Evolutionary conservation across 2,888 invertebrate species (phyloP), one percentile per base, ranked within the genome.

Genomic region (Lottia scabra): DNA sequence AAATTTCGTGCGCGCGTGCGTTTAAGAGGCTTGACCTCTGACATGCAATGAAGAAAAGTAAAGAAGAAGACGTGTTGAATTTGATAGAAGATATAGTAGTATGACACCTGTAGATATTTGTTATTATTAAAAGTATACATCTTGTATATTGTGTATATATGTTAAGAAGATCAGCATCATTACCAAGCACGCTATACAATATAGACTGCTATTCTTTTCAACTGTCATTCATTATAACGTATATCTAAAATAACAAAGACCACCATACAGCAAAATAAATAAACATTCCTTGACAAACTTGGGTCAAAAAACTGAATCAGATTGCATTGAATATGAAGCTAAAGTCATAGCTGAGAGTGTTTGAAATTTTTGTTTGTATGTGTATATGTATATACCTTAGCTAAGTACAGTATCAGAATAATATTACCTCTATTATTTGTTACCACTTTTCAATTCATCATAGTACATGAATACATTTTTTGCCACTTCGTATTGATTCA

Each of bases 1-100:
- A 56, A 23, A 23, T 19, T 56, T 56, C 56, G 56, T 56, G 56
- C 56, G 56, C 56, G 56, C 56, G 56, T 56, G 56, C 56, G 56
- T 56, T 56, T 56, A 23, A 56, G 56, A 56, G 23, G 19, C 56
- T 23, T 23, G 56, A 56, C 56, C 56, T 56, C 23, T 23, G 56
- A 56, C 19, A 19, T 56, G 23, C 13, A 23, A 56, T 23, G 56
- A 56, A 56, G 23, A 19, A 23, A 56, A 56, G 56, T 23, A 56
- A 56, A 56, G 19, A 56, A 56, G 23, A 56, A 56, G 23, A 56
- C 56, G 56, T 56, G 56, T 56, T 19, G 56, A 56, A 56, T 56
- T 56, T 19, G 23, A 13, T 56, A 56, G 23, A 56, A 56, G 56
- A 56, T 56, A 56, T 23, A 23, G 23, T 56, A 23, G 23, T 10